Conservation (phyloP, 1,140 invertebrate species). For the Halyomorpha halys region DNA sequence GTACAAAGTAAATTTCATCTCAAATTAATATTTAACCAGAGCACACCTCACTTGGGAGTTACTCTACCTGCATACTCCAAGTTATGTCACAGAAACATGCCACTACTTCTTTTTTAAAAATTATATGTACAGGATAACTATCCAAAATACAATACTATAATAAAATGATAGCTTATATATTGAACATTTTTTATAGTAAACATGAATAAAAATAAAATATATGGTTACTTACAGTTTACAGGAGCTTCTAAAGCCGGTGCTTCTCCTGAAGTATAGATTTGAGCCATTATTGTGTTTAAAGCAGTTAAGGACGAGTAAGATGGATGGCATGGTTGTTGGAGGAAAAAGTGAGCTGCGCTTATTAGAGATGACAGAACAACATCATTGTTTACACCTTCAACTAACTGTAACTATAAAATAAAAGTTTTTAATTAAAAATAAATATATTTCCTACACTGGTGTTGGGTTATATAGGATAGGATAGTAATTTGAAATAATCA, state of each 20-base stretch:
- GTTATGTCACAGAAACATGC: not conserved
- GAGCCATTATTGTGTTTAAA: conserved; percentile 62
- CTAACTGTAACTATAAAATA: conserved; percentile 58
- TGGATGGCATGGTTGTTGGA: conserved; percentile 89
- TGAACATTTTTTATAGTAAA: too few species aligned
- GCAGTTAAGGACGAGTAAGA: conserved; percentile 68
- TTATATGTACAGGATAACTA: not conserved
- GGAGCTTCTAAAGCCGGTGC: conserved; percentile 53
- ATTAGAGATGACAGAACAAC: conserved; percentile 76
- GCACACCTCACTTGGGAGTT: too few species aligned
- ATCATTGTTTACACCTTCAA: conserved; percentile 87
- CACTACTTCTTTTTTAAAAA: not conserved
- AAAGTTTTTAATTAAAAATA: too few species aligned
- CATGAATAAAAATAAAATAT: not conserved
- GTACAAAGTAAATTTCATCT: too few species aligned
- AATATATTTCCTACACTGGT: too few species aligned
- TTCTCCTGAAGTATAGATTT: conserved; percentile 50
- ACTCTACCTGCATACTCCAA: not conserved
- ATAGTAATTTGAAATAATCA: too few species aligned
- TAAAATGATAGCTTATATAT: too few species aligned
- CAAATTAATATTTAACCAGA: too few species aligned
- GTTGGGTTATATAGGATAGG: too few species aligned
- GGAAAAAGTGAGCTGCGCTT: conserved; percentile 75
- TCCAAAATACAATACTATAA: too few species aligned
- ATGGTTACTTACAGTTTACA: conserved; percentile 41